These are phyloP conservation scores for Pluvialis apricaria DNA, from an alignment of 2,113 vertebrate genomes.

Conservation along the genomic window DNA sequence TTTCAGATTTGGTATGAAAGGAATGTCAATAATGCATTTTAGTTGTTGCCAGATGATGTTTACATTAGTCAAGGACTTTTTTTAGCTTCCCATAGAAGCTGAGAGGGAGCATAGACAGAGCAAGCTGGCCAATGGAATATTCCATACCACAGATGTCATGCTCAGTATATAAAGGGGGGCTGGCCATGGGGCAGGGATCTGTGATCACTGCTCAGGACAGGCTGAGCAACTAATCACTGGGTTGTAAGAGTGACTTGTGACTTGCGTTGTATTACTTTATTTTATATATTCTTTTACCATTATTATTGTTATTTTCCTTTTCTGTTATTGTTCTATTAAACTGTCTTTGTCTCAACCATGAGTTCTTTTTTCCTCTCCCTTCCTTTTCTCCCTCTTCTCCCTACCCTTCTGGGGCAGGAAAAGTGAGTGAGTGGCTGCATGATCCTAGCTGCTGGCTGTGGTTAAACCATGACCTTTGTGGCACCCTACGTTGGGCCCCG, in stretches of 20 bases:
- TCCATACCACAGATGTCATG: neutral
- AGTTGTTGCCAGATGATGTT: neutral
- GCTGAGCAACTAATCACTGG: neutral
- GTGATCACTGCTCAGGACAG: neutral
- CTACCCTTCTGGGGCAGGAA: neutral
- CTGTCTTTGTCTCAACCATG: neutral
- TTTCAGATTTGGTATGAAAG: neutral
- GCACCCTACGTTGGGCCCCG: neutral
- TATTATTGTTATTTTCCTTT: neutral
- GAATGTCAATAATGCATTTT: neutral
- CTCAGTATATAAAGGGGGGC: neutral
- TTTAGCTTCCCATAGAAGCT: neutral
- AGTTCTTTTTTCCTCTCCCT: neutral
- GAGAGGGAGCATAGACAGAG: neutral
- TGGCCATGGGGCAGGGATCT: neutral
- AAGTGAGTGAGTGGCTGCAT: neutral
- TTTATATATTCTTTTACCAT: neutral
- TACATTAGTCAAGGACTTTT: neutral
- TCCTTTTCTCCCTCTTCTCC: neutral
- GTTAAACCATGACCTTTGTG: neutral
- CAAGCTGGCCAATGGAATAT: neutral
- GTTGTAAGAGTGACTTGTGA: neutral
- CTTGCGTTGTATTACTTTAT: neutral
- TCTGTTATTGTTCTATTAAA: neutral
- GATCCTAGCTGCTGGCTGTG: neutral